These are phyloP conservation scores for Pteruthius melanotis DNA, from an alignment of 2,113 vertebrate species.

Conservation along the genomic window DNA sequence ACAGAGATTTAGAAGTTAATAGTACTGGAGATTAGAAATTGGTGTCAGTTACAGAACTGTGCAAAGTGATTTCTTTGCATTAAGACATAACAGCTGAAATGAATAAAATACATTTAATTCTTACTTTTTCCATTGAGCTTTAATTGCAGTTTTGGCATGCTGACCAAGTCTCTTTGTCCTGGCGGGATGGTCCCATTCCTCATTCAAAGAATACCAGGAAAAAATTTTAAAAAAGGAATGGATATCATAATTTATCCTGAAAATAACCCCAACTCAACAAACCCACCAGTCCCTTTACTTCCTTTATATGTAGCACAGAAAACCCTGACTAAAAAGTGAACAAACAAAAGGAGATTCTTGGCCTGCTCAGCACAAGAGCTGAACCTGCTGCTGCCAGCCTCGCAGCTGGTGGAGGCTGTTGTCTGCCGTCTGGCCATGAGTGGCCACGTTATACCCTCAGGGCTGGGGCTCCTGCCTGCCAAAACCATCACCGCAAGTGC, in stretches of 20 bases:
- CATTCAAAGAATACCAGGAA: background rate
- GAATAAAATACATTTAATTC: slow-evolving; percentile 65
- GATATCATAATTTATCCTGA: background rate
- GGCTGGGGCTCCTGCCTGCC: background rate
- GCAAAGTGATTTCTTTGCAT: slow-evolving; percentile 66
- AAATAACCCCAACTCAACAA: background rate
- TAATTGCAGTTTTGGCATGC: slow-evolving; percentile 49
- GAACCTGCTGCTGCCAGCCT: background rate
- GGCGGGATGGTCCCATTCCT: background rate
- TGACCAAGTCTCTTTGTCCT: background rate
- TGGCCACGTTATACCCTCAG: accelerated
- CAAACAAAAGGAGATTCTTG: background rate
- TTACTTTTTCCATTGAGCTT: slow-evolving; percentile 32
- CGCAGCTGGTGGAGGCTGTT: background rate
- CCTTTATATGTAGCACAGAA: background rate
- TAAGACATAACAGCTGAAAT: slow-evolving; percentile 71
- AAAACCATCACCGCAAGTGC: accelerated
- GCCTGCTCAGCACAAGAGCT: background rate
- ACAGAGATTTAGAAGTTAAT: slow-evolving; percentile 69
- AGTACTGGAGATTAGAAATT: slow-evolving; percentile 69
- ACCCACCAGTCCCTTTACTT: background rate
- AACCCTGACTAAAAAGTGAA: background rate
- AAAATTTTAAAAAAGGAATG: background rate
- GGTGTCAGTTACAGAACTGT: slow-evolving; percentile 70
- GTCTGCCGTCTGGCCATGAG: background rate